A percentile compares a stretch with the other conserved stretches of the same genome.
Conservation (phyloP, 2,797 vertebrate genomes). For the Dicrostonyx torquatus region DNA sequence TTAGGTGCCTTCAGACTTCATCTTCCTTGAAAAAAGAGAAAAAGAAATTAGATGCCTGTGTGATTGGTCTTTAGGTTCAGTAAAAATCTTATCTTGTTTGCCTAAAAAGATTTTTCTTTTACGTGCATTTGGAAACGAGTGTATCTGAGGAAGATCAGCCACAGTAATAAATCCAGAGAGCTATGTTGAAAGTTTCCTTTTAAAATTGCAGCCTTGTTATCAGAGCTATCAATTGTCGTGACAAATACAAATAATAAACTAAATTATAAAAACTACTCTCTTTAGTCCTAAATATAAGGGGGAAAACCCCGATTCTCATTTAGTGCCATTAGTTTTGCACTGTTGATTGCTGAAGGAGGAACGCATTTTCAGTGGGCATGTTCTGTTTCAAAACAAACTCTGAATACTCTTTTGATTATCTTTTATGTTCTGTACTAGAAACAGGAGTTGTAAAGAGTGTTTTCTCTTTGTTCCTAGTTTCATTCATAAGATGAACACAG, state of each 20-base stretch:
- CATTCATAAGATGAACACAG: slow-evolving; percentile 98
- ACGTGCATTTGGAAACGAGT: slow-evolving; percentile 54
- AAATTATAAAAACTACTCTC: slow-evolving; percentile 19
- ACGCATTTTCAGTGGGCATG: background rate
- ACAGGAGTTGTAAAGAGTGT: background rate
- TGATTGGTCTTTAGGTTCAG: background rate
- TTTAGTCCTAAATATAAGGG: slow-evolving; percentile 44
- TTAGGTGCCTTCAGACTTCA: background rate
- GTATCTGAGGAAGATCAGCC: background rate
- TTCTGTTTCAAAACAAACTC: slow-evolving; percentile 15
- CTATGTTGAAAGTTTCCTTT: background rate
- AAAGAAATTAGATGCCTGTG: background rate
- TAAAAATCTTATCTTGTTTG: slow-evolving; percentile 34
- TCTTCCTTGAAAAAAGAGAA: no score
- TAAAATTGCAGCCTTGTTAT: background rate
- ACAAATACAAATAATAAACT: slow-evolving; percentile 49
- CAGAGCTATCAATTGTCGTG: slow-evolving; percentile 14
- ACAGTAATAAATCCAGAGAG: slow-evolving; percentile 25
- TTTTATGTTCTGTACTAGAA: background rate
- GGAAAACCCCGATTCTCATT: background rate
- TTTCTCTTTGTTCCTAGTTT: slow-evolving; percentile 89
- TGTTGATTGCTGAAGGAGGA: background rate
- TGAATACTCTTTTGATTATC: background rate
- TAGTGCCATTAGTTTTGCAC: slow-evolving; percentile 8
- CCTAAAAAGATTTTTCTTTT: slow-evolving; percentile 42